Evolutionary conservation across 2,797 vertebrate genomes (phyloP).

Genomic region (Acomys russatus): DNA sequence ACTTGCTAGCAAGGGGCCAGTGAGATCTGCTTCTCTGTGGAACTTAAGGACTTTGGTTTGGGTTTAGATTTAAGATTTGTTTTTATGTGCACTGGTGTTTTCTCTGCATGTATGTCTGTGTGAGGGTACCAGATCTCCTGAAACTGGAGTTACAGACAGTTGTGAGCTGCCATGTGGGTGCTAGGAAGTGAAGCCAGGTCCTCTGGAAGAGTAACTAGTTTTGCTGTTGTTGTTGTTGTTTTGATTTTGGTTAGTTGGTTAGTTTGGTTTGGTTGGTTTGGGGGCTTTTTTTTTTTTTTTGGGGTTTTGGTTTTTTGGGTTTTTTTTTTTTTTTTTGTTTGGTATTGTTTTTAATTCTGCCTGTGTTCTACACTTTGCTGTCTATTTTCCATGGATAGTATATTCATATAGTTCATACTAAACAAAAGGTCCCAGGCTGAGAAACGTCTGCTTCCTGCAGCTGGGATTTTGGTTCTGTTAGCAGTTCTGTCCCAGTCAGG

Average conservation of each 20-base stretch:
- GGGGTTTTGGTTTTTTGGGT: neutral
- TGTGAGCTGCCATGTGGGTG: neutral
- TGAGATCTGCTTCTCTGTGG: conserved; percentile 14
- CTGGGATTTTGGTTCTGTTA: neutral
- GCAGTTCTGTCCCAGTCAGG: neutral
- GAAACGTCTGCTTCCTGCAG: neutral
- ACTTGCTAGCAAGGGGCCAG: neutral
- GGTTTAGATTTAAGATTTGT: neutral
- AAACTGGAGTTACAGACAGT: neutral
- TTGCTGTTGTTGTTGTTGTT: neutral
- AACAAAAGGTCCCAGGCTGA: neutral
- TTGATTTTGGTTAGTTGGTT: neutral
- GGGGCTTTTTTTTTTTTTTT: neutral
- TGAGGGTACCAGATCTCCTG: neutral
- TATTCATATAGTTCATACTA: neutral
- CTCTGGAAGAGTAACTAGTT: neutral
- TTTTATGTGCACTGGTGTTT: neutral
- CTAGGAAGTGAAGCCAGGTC: neutral
- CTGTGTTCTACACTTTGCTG: conserved; percentile 2
- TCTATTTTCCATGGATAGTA: conserved; percentile 42
- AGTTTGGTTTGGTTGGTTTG: too few species aligned
- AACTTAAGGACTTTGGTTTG: neutral
- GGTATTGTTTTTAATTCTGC: neutral
- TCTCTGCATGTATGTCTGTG: neutral
- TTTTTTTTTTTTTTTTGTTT: neutral